These are phyloP conservation scores for Alouatta palliata DNA, from an alignment of 2,113 vertebrate species.

Conservation along the genomic window DNA sequence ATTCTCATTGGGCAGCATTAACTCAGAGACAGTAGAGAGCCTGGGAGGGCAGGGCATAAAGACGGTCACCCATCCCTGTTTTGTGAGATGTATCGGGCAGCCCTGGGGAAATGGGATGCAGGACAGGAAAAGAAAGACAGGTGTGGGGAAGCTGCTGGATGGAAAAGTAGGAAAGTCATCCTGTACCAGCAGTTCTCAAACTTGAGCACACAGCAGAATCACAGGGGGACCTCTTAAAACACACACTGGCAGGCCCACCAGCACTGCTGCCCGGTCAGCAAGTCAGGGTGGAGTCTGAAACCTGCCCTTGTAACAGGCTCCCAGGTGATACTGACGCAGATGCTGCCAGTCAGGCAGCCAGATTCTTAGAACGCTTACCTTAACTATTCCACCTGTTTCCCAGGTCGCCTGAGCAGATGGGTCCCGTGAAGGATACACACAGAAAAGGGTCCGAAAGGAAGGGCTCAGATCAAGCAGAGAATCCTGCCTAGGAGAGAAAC, in stretches of 20 bases:
- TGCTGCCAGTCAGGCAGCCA: neutral
- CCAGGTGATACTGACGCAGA: neutral
- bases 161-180: neutral
- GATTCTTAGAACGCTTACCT: neutral
- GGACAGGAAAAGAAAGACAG: neutral
- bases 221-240: neutral
- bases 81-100: neutral
- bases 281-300: neutral
- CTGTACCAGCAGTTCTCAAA: neutral
- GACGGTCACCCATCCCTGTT: neutral
- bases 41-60: neutral
- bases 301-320: neutral
- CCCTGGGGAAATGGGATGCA: neutral
- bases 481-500: neutral
- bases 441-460: neutral
- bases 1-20: neutral
- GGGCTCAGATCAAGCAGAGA: neutral
- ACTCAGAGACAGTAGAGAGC: neutral
- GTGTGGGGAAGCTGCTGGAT: neutral
- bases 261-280: fast-evolving
- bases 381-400: neutral
- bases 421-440: neutral
- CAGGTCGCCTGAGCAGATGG: neutral
- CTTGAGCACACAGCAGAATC: fast-evolving
- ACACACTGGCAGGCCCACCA: fast-evolving